Evolutionary conservation across 2,113 vertebrate genomes (phyloP).

Genomic region (Myrmophylax atrothorax): DNA sequence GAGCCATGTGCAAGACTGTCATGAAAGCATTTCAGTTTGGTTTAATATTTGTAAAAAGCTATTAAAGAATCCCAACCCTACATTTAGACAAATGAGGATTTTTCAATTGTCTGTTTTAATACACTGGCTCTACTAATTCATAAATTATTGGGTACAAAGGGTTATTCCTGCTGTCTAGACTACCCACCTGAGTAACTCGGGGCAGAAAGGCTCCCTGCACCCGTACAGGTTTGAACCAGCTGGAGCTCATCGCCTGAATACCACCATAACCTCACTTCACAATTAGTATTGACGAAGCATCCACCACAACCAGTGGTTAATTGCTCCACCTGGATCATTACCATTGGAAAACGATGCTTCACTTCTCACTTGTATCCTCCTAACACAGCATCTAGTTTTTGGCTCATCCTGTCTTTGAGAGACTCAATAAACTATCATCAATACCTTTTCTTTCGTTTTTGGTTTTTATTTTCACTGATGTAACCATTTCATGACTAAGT

Average conservation of each 20-base stretch:
- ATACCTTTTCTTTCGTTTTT: too few relatives aligned
- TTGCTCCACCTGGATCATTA: neutral
- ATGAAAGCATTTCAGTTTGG: constrained; percentile 8
- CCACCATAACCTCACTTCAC: constrained; percentile 34
- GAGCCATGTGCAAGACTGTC: neutral
- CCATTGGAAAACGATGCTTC: neutral
- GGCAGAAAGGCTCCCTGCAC: neutral
- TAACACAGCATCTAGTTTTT: neutral
- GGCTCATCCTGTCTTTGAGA: neutral
- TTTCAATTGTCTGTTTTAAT: constrained; percentile 55
- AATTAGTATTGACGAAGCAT: constrained; percentile 7
- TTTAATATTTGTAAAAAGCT: constrained; percentile 38
- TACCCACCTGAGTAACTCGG: neutral
- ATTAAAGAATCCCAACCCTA: constrained; percentile 30
- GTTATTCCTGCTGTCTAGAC: constrained; percentile 37
- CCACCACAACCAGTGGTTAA: constrained; percentile 16
- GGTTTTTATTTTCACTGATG: neutral
- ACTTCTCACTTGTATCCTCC: neutral
- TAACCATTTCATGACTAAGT: neutral
- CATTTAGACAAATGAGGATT: constrained; percentile 41
- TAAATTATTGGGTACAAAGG: neutral
- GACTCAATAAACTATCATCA: neutral
- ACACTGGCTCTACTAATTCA: constrained; percentile 20
- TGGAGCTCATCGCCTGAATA: constrained; percentile 12
- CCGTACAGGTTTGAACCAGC: neutral